Evolutionary conservation across 2,113 vertebrate genomes (phyloP), one percentile per base, ranked within the genome.

Genomic region (Pavo muticus): DNA sequence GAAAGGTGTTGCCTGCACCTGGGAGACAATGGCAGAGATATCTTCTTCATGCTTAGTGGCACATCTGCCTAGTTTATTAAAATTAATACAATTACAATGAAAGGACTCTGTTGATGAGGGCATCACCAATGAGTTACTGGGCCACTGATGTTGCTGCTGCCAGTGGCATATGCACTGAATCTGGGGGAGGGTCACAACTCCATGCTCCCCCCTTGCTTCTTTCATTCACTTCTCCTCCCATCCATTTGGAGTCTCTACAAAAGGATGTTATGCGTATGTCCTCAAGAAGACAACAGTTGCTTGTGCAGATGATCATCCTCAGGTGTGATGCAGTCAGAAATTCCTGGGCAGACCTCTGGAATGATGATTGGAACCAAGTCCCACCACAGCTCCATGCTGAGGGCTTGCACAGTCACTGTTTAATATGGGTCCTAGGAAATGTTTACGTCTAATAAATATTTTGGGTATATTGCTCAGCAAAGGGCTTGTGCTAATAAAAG

Each of bases 361-460:
- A 54, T 52, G 0, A 0, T 54, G 13, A 30, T 44, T n/a, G n/a
- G 18, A 37, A 3, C 5, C 5, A 1, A 14, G 5, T 8, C 2
- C 5, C 9, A 23, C 18, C 30, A 14, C 14, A 71, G 15, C 13
- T 67, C 45, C 14, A 35, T n/a, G 15, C 13, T 84, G 23, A 81
- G 17, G n/a, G 3, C 8, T 87, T 84, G 6, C 5, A 50, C 10
- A 2, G 8, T 56, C 14, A 14, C 12, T 23, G 1, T 44, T 76
- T 56, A 37, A 24, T 25, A 57, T 3, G 2, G 11, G 2, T 39
- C 17, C 61, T 27, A 61, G 0, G 1, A 88, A 94, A 70, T 35
- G 1, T 40, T 64, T 84, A 56, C 7, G 30, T 3, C 19, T 45
- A 73, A 48, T 3, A 76, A 54, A 52, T 16, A 61, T 67, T 12